Percentiles rank a stretch among this genome's conserved stretches.
Evolutionary conservation across 2,113 vertebrate genomes (phyloP).

Genomic region (Chascanopsetta lugubris): DNA sequence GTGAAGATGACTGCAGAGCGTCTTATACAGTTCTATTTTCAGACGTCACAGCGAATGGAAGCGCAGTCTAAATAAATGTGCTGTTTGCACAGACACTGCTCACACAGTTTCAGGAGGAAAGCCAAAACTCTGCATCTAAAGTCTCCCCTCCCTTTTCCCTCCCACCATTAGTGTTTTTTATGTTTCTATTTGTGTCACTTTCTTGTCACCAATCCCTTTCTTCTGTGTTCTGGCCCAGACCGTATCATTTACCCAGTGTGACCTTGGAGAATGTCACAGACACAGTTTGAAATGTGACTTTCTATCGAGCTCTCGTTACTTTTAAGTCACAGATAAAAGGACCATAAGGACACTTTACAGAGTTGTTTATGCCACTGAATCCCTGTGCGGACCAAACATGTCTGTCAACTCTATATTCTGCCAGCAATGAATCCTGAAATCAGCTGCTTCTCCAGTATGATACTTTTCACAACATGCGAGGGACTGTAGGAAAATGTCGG

Average conservation of each 20-base stretch:
- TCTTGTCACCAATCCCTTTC: slow-evolving; percentile 16
- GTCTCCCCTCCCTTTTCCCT: neutral
- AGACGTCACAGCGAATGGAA: slow-evolving; percentile 21
- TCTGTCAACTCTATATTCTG: neutral
- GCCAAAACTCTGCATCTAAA: neutral
- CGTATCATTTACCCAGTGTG: slow-evolving; percentile 19
- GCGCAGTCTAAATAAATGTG: slow-evolving; percentile 36
- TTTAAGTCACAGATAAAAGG: neutral
- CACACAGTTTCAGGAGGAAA: slow-evolving; percentile 15
- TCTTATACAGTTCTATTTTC: slow-evolving; percentile 2
- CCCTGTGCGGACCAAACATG: slow-evolving; percentile 1
- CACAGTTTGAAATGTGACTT: slow-evolving; percentile 16
- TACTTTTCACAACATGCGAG: no score
- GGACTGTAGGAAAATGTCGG: no score
- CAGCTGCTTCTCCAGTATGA: no score
- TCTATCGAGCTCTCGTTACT: neutral
- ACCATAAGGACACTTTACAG: neutral
- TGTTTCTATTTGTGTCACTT: slow-evolving; percentile 21
- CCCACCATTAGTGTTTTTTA: slow-evolving; percentile 20
- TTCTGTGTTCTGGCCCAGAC: slow-evolving; percentile 15
- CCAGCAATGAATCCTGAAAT: no score
- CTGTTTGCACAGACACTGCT: slow-evolving; percentile 28
- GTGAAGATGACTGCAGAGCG: neutral
- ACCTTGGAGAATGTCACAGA: slow-evolving; percentile 46
- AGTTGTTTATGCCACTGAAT: neutral